Evolutionary conservation across 2,113 vertebrate species (phyloP).

Genomic region (Okapia johnstoni): DNA sequence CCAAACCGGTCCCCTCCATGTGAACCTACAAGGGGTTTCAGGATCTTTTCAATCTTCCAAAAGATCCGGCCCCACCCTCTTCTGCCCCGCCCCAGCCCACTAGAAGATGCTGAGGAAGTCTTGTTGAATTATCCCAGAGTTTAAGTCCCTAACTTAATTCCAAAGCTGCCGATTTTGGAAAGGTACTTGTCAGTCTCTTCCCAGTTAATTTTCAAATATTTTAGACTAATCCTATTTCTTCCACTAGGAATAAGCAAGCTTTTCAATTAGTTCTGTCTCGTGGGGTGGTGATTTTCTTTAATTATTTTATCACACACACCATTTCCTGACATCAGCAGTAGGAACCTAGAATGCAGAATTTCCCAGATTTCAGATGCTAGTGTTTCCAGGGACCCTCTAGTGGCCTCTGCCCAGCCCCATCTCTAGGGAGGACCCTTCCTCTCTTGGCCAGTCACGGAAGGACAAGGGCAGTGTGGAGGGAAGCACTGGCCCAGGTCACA

Average conservation of each 20-base stretch:
- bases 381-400: not conserved
- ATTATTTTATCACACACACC: not conserved
- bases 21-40: rapidly evolving
- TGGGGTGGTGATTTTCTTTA: not conserved
- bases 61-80: no score
- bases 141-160: not conserved
- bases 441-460: rapidly evolving
- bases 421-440: not conserved
- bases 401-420: no score
- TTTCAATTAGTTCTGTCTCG: not conserved
- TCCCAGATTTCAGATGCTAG: not conserved
- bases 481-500: not conserved
- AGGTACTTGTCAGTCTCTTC: not conserved
- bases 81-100: rapidly evolving
- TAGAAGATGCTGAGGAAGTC: not conserved
- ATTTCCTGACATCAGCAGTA: rapidly evolving
- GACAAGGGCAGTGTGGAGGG: no score
- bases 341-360: not conserved
- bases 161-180: not conserved
- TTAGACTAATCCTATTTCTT: not conserved
- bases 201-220: not conserved
- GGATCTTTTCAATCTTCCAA: not conserved
- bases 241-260: not conserved
- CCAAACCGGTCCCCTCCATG: not conserved
- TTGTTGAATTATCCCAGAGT: not conserved